Evolutionary conservation across 2,888 invertebrate genomes (phyloP), one percentile per base, ranked within the genome.

Genomic region (Lagria hirta): DNA sequence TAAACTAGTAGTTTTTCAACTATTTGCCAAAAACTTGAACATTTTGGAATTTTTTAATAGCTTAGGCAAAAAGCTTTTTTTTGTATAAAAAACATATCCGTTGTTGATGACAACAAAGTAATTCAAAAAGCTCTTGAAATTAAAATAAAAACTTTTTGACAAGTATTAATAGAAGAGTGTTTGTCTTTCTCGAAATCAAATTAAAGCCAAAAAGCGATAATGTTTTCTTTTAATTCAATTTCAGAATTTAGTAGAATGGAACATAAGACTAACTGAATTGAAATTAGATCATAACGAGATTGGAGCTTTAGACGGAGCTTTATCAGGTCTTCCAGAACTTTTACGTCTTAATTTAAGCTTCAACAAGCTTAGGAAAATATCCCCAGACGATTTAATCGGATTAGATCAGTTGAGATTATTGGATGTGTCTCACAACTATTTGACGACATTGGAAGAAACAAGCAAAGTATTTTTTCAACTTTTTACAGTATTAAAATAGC

Each of bases 361-460:
- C 63, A 91, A 91, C 64, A 79, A 79, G 45, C 73, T 91, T 12
- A 82, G 82, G 49, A 78, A 80, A 47, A 83, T 91, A 57, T 79
- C 83, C 1, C 84, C 86, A 0, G 86, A 86, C 36, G 89, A 89
- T 65, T 77, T 91, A 29, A 83, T 85, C 40, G 88, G 88, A 13
- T 73, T 91, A 55, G 86, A 86, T 57, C 81, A 82, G 49, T 72
- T 91, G 22, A 80, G 80, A 61, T 73, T 84, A 36, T 75, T 91
- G 22, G 90, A 90, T 64, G 75, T 91, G 26, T 89, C 90, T 0
- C 77, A 84, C 62, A 91, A 91, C 68, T 80, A 81, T 49, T 73
- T 91, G 20, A 79, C 81, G 24, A 85, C 88, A 2, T 73, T 91
- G 41, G 86, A 88, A 66, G 88, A 88, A 74, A 85, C 87, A 40